Evolutionary conservation across 2,113 vertebrate species (phyloP).

Genomic region (Riparia riparia): DNA sequence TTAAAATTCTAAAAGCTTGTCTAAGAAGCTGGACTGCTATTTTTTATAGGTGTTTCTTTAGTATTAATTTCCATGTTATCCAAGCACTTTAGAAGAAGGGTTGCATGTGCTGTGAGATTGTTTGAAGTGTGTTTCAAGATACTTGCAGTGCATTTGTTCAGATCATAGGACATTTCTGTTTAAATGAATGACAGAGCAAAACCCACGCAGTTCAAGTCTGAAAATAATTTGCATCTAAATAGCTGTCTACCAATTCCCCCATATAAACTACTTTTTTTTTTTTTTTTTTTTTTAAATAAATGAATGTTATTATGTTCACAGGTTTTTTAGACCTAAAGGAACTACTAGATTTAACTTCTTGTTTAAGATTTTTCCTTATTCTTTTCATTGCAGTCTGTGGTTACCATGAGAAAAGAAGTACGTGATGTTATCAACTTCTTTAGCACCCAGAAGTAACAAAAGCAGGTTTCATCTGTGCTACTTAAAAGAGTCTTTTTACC

Average conservation of each 20-base stretch:
- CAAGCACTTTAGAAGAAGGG: background rate
- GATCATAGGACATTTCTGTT: background rate
- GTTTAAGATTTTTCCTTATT: background rate
- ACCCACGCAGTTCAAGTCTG: background rate
- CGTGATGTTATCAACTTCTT: background rate
- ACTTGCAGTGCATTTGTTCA: background rate
- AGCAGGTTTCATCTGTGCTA: background rate
- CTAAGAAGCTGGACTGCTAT: background rate
- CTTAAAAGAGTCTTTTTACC: background rate
- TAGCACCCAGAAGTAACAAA: background rate
- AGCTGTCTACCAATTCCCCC: background rate
- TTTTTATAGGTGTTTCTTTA: background rate
- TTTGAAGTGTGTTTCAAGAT: background rate
- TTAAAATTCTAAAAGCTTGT: background rate
- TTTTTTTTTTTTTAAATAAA: background rate
- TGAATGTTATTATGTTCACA: background rate
- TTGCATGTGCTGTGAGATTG: background rate
- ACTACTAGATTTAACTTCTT: background rate
- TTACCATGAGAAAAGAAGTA: background rate
- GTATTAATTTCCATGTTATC: background rate
- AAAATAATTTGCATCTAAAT: background rate
- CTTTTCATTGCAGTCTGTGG: background rate
- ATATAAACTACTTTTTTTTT: background rate
- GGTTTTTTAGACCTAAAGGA: background rate
- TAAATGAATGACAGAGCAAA: slow-evolving; percentile 2